phyloP scores from a whole-genome alignment of 1,140 invertebrate genomes.

The Diorhabda elongata region DNA sequence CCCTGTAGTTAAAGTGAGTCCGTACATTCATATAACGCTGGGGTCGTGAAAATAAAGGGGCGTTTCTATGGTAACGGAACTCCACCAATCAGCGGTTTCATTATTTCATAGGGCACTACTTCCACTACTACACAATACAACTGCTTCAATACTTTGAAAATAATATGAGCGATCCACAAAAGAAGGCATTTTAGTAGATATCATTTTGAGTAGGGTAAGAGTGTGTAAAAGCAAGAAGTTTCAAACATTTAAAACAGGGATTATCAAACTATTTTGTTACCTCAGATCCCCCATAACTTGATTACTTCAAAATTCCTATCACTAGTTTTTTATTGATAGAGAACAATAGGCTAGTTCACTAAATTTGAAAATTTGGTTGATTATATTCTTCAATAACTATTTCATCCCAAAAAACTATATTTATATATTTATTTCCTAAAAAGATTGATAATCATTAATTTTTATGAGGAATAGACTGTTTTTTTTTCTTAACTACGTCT shows the following conservation, averaged over 20 bases:
- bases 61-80: conserved; percentile 42
- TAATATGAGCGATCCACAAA: conserved; percentile 1
- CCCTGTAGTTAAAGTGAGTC: conserved; percentile 3
- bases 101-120: conserved; percentile 36
- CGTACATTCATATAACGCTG: conserved; percentile 11
- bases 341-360: too few species aligned
- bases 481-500: too few species aligned
- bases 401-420: too few species aligned
- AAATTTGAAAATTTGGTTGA: too few species aligned
- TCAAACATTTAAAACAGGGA: too few species aligned
- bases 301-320: neutral
- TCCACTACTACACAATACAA: conserved; percentile 18
- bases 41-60: conserved; percentile 40
- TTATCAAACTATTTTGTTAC: too few species aligned
- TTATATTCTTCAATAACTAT: too few species aligned
- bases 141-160: neutral
- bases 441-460: too few species aligned
- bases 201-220: neutral
- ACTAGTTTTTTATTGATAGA: neutral
- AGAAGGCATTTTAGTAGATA: neutral
- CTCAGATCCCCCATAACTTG: neutral
- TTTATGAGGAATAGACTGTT: too few species aligned
- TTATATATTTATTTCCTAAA: too few species aligned
- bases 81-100: conserved; percentile 44
- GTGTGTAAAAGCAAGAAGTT: neutral